A percentile compares a stretch with the other conserved stretches of the same genome.
phyloP scores from a whole-genome alignment of 2,888 invertebrate genomes.

The Rapana venosa region DNA sequence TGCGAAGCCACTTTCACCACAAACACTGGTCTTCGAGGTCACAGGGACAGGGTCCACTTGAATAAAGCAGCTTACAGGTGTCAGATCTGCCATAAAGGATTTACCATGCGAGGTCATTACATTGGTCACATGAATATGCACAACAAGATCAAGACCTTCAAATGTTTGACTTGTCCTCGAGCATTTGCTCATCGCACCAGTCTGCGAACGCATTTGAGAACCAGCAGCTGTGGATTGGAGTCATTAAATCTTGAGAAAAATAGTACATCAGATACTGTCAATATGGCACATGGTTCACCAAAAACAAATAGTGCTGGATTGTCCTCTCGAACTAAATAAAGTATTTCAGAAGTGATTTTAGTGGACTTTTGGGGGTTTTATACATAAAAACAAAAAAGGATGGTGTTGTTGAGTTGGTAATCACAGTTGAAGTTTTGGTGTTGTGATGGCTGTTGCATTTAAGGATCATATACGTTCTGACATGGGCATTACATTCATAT shows the following conservation, averaged over 20 bases:
- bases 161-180: conserved; percentile 43
- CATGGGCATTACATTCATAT: background rate
- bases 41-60: conserved; percentile 43
- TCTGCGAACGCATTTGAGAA: conserved; percentile 32
- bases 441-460: background rate
- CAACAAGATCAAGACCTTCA: conserved; percentile 44
- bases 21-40: conserved; percentile 36
- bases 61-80: conserved; percentile 42
- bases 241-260: background rate
- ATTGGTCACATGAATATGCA: conserved; percentile 49
- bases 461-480: background rate
- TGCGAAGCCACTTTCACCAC: conserved; percentile 32
- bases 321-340: background rate
- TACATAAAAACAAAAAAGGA: too few relatives aligned
- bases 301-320: background rate
- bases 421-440: background rate
- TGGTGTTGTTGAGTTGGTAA: background rate
- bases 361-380: too few relatives aligned
- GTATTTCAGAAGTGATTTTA: background rate
- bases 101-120: conserved; percentile 45
- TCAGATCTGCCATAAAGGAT: conserved; percentile 47
- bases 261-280: background rate
- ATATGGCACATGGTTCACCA: background rate
- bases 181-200: conserved; percentile 46
- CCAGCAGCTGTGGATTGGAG: conserved; percentile 12